Evolutionary conservation across 2,888 invertebrate genomes (phyloP).

Genomic region (Eilema depressum): DNA sequence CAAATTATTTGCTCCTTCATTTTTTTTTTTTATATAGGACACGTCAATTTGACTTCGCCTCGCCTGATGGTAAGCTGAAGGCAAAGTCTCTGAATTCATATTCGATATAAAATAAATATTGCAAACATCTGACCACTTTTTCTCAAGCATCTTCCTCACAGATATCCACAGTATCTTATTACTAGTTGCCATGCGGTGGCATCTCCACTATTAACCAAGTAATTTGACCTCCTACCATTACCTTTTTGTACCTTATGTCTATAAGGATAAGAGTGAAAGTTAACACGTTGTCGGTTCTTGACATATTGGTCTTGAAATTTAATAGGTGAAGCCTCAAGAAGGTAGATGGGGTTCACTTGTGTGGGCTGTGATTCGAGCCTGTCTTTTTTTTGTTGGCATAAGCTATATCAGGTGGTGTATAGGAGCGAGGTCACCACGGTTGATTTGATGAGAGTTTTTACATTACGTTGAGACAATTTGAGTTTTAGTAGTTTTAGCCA

Average conservation of each 20-base stretch:
- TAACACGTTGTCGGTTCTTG: slow-evolving; percentile 16
- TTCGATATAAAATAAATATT: slow-evolving; percentile 7
- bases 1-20: too few relatives aligned
- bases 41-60: too few relatives aligned
- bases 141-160: slow-evolving; percentile 21
- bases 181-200: slow-evolving; percentile 26
- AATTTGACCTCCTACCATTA: slow-evolving; percentile 10
- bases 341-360: slow-evolving; percentile 30
- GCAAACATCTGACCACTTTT: slow-evolving; percentile 15
- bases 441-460: background rate
- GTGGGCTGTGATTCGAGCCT: slow-evolving; percentile 31
- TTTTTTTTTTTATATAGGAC: too few relatives aligned
- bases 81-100: too few relatives aligned
- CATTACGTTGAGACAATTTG: background rate
- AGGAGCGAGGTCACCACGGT: background rate
- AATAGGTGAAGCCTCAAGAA: slow-evolving; percentile 54
- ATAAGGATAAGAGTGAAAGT: background rate
- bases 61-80: too few relatives aligned
- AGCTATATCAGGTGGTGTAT: slow-evolving; percentile 5
- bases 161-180: slow-evolving; percentile 28
- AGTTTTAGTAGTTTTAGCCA: background rate
- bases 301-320: slow-evolving; percentile 41
- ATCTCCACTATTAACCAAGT: slow-evolving; percentile 14
- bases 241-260: background rate
- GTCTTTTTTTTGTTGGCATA: slow-evolving; percentile 12